Evolutionary conservation across 2,797 vertebrate genomes (phyloP).

Genomic region (Micrastur ruficollis): DNA sequence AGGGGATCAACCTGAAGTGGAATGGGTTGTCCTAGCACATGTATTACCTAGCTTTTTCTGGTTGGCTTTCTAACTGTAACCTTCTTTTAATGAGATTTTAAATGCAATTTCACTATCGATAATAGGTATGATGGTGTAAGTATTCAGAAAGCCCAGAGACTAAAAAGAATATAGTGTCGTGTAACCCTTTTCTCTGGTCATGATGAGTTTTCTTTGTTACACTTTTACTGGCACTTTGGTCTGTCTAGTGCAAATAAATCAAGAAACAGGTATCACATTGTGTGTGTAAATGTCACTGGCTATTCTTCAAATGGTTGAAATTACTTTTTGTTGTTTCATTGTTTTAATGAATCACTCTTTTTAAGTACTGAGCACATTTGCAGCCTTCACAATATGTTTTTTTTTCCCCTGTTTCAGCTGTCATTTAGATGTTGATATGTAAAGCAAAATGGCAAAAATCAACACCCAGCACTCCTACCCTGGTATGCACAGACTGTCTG

Average conservation of each 20-base stretch:
- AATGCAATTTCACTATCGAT: neutral
- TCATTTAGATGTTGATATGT: conserved; percentile 57
- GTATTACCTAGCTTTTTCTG: neutral
- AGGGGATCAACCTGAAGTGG: neutral
- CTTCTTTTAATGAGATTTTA: neutral
- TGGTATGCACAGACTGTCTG: conserved; percentile 54
- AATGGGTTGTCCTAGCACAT: neutral
- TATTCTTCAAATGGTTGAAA: neutral
- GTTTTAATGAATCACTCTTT: neutral
- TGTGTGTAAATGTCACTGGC: neutral
- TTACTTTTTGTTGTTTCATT: neutral
- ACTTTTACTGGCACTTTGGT: neutral
- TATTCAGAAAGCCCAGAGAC: neutral
- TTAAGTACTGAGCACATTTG: neutral
- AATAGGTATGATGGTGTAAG: neutral
- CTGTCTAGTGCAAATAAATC: neutral
- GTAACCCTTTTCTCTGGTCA: neutral
- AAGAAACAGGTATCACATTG: neutral
- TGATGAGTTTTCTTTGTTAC: neutral
- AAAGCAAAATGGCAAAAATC: conserved; percentile 76
- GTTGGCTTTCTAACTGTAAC: neutral
- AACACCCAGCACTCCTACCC: conserved; percentile 80
- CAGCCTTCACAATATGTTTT: neutral
- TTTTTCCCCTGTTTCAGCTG: conserved; percentile 31
- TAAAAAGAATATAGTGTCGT: neutral